A percentile compares a stretch with the other conserved stretches of the same genome.
These are phyloP conservation scores for Spodoptera picta DNA, from an alignment of 2,888 invertebrate genomes.

Conservation along the genomic window DNA sequence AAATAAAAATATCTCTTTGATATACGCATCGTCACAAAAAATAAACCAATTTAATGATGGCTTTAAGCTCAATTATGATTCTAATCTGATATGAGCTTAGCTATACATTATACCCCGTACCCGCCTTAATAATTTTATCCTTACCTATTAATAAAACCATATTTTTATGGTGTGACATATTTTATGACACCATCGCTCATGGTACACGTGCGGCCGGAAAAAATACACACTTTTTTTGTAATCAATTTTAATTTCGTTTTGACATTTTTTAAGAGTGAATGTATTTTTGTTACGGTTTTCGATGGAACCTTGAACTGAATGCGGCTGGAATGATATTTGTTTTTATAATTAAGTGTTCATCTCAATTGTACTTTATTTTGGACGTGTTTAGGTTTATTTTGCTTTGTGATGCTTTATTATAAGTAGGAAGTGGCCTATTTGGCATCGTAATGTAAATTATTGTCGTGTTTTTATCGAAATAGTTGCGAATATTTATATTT, in stretches of 20 bases:
- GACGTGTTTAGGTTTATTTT: neutral
- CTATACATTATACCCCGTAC: slow-evolving; percentile 54
- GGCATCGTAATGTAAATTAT: too few species aligned
- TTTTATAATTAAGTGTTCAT: slow-evolving; percentile 12
- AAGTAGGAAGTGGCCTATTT: slow-evolving; percentile 22
- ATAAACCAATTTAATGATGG: slow-evolving; percentile 13
- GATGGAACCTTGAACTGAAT: slow-evolving; percentile 32
- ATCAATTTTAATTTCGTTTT: slow-evolving; percentile 56
- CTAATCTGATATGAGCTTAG: slow-evolving; percentile 37
- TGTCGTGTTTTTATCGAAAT: too few species aligned
- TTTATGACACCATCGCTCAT: slow-evolving; percentile 72
- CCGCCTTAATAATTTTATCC: slow-evolving; percentile 68
- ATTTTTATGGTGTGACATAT: slow-evolving; percentile 70
- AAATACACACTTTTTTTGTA: slow-evolving; percentile 51
- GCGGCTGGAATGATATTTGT: slow-evolving; percentile 11
- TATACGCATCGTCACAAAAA: slow-evolving; percentile 12
- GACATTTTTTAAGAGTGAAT: slow-evolving; percentile 23
- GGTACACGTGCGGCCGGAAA: slow-evolving; percentile 61
- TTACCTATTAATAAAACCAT: slow-evolving; percentile 70
- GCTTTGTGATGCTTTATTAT: neutral
- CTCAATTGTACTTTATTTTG: slow-evolving; percentile 2
- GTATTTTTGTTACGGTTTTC: slow-evolving; percentile 3
- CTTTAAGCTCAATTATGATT: slow-evolving; percentile 23
- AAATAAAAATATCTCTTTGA: slow-evolving; percentile 12
- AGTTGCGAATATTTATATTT: too few species aligned